Base-by-base conservation (phyloP, 2,888 invertebrate genomes). In the Drosophila fulvimacula region DNA sequence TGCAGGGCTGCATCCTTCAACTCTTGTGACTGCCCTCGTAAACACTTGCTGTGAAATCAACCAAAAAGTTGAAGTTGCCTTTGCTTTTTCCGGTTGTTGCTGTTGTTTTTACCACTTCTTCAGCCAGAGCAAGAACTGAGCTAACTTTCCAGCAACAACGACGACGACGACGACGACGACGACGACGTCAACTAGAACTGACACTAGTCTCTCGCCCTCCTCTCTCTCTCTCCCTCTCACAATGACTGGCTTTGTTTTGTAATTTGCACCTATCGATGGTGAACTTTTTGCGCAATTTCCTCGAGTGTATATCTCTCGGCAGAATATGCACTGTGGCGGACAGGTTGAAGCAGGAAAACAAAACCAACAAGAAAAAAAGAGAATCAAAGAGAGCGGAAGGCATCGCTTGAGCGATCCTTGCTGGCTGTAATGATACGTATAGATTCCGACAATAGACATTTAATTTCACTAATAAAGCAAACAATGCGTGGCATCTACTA, bases 241-340 rank as follows among this genome's bases (percentile, higher is more conserved):
- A 67, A 61, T 74, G 75, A 74, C 74, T 74, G 57, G 61, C 53
- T 84, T 88, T 85, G 82, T 90, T 90, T 83, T 82, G 81, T 84
- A 91, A 89, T 90, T 90, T 91, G 87, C 90, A 89, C 89, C 90
- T 86, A 89, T 82, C 82, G 79, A 80, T 79, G 73, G 69, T 66
- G 66, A 81, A 88, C 77, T 79, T 84, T 85, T 78, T 65, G 64
- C 65, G 57, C 78, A 66, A 67, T 74, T 64, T 70, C 65, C 67
- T 56, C 56, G 61, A 69, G 51, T 73, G 42, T 36, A 49, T 21
- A 21, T 55, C 66, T 57, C 42, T 39, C 30, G 52, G 46, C 32
- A 34, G 32, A 49, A 32, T 34, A 24, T 21, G 21, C 34, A 51
- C 7, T 19, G 21, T 32, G 36, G 21, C 10, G 3, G 36, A 36